Conservation (phyloP, 2,113 vertebrate species). For the Hippocampus mohnikei region DNA sequence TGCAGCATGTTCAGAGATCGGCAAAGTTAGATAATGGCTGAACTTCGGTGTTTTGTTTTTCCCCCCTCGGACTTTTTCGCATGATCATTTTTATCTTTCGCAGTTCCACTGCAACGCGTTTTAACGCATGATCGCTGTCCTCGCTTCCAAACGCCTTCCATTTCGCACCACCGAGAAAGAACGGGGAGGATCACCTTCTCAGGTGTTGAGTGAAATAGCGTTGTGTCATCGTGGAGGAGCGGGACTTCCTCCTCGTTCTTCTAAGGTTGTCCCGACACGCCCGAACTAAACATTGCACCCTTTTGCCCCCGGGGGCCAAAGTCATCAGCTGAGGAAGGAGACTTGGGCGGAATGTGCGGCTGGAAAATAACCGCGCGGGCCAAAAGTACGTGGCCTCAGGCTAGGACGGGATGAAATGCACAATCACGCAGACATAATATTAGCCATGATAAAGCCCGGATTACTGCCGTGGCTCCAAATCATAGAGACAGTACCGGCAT, state of each 20-base stretch:
- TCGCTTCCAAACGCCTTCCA: not conserved
- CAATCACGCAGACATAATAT: slow-evolving; percentile 62
- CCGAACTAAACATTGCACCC: slow-evolving; percentile 39
- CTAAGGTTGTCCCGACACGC: slow-evolving; percentile 48
- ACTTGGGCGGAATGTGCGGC: slow-evolving; percentile 28
- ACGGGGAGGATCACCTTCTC: not conserved
- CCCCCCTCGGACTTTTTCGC: no score
- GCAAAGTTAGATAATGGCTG: no score
- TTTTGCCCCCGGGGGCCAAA: slow-evolving; percentile 26
- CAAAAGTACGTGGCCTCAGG: slow-evolving; percentile 31
- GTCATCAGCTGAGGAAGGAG: slow-evolving; percentile 35
- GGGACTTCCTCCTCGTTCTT: slow-evolving; percentile 28
- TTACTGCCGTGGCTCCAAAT: slow-evolving; percentile 37
- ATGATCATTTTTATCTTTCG: not conserved
- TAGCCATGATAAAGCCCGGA: slow-evolving; percentile 45
- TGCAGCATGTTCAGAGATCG: no score
- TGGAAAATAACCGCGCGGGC: slow-evolving; percentile 47
- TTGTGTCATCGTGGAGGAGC: slow-evolving; percentile 12
- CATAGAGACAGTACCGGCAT: slow-evolving; percentile 10
- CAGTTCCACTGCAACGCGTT: not conserved
- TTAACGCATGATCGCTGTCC: not conserved
- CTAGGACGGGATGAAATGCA: slow-evolving; percentile 36
- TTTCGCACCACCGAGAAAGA: not conserved
- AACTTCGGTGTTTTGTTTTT: no score
- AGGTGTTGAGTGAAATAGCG: slow-evolving; percentile 10